Base-by-base conservation (phyloP, 2,797 vertebrate genomes). In the Poecilia wingei region DNA sequence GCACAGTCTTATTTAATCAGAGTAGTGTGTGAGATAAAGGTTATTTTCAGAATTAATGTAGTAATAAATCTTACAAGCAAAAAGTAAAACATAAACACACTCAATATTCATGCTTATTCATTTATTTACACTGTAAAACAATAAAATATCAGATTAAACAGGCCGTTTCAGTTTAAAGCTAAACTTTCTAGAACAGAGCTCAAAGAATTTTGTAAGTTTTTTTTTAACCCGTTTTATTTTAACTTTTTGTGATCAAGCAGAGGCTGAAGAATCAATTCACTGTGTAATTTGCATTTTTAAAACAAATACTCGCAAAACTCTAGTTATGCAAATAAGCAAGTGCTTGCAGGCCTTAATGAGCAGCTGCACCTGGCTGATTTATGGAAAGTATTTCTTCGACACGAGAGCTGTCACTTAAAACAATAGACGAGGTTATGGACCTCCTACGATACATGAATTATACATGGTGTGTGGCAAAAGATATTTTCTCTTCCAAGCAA, bases 361-460 rank as follows among this genome's bases (percentile, higher is more conserved):
- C 68, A 71, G 41, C 68, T 46, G 68, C 13, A 71, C 43, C 68
- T 46, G 68, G 68, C 6, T 45, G 68, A 71, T 71, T 71, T 28
- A 46, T 71, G 41, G 43, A 46, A 71, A 71, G 41, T 16, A 71
- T 46, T 25, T 14, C 43, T 45, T 16, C 7, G 43, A 70, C 68
- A 43, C 10, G 22, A 71, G 43, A 71, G 68, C 68, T 71, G 68
- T 71, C 43, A 31, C 25, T 31, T 46, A 46, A 46, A 46, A 46
- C 43, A 31, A 45, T 46, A 71, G 68, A 46, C n/a, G 25, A 46
- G 41, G 41, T 71, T n/a, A 28, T n/a, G 12, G 43, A 16, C 3
- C 41, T 71, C 68, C 43, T 71, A 28, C 41, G 43, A 45, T 12
- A 68, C 66, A 43, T 71, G 43, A 71, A 71, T 71, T 45, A 71